Conservation (phyloP, 2,113 vertebrate species). For the Brachypteracias leptosomus region DNA sequence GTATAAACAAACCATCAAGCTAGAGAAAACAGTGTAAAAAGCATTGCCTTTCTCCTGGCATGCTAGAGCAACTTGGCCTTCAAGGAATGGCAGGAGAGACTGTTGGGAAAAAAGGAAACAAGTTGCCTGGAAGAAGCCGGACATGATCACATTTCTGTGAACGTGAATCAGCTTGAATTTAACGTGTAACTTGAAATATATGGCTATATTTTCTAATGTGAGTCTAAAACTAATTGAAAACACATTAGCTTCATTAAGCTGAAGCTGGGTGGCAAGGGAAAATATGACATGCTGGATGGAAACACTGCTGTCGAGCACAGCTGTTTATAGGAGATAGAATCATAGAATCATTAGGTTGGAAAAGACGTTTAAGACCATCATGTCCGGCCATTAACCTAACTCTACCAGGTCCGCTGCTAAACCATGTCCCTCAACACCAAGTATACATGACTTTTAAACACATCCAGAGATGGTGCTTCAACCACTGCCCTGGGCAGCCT, state of each 20-base stretch:
- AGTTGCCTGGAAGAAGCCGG: neutral
- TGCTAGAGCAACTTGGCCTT: fast-evolving
- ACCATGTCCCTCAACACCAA: too few species aligned
- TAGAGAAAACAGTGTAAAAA: neutral
- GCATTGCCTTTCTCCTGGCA: neutral
- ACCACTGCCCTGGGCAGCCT: too few species aligned
- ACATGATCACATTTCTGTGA: neutral
- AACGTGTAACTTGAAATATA: neutral
- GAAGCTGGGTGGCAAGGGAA: neutral
- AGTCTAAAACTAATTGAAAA: neutral
- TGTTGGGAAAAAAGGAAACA: neutral
- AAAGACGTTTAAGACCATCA: too few species aligned
- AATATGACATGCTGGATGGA: neutral
- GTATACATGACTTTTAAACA: too few species aligned
- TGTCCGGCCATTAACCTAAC: too few species aligned
- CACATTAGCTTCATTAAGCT: fast-evolving
- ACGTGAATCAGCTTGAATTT: neutral
- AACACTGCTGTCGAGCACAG: neutral
- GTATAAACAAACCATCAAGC: neutral
- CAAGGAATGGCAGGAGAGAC: neutral
- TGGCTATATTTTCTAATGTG: neutral
- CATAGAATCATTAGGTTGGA: too few species aligned
- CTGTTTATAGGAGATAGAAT: neutral
- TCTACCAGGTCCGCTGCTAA: too few species aligned
- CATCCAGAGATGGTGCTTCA: too few species aligned